phyloP scores from a whole-genome alignment of 1,140 invertebrate species.

The Hycleus cichorii region DNA sequence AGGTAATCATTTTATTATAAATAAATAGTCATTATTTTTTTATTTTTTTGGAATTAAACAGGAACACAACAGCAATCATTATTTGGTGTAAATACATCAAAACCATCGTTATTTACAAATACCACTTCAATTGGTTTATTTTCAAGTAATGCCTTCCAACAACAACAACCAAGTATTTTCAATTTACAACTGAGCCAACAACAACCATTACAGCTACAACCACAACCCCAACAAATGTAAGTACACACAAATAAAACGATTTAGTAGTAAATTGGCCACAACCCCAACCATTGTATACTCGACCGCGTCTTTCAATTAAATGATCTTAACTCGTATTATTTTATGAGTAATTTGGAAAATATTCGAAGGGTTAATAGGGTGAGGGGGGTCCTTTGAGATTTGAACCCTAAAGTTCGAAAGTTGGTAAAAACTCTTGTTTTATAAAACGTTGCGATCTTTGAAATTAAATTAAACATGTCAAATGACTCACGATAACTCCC shows the following conservation, averaged over 20 bases:
- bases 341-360: no score
- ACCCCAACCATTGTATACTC: no score
- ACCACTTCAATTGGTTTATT: slow-evolving; percentile 19
- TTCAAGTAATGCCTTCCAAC: slow-evolving; percentile 15
- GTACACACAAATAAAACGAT: not conserved
- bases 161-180: slow-evolving; percentile 17
- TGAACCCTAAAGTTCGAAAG: no score
- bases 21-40: not conserved
- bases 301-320: no score
- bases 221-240: slow-evolving; percentile 11
- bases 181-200: slow-evolving; percentile 11
- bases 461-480: no score
- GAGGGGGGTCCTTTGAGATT: no score
- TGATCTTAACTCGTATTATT: no score
- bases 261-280: no score
- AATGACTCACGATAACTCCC: no score
- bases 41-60: not conserved
- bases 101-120: slow-evolving; percentile 52
- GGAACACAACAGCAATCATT: slow-evolving; percentile 25
- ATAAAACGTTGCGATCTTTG: no score
- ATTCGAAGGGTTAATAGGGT: no score
- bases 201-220: slow-evolving; percentile 18
- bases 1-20: not conserved
- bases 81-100: slow-evolving; percentile 44
- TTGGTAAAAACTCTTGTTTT: no score